These are phyloP conservation scores for Planiliza haematocheilus DNA, from an alignment of 2,113 vertebrate species.

Conservation along the genomic window DNA sequence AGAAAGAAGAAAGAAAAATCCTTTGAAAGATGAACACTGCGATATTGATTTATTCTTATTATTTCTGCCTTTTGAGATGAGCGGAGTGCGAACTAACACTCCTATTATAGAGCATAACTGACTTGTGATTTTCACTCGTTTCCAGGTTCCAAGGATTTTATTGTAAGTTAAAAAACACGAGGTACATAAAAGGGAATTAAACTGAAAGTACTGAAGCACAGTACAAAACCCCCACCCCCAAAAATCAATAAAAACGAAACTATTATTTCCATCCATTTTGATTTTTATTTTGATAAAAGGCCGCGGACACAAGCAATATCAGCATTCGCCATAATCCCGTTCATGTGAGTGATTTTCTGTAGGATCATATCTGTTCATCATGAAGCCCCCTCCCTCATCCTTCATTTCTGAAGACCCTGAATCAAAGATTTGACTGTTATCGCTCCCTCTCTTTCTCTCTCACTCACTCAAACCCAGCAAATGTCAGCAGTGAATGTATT, in stretches of 20 bases:
- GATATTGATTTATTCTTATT: not conserved
- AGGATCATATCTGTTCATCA: not conserved
- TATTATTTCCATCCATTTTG: too few relatives aligned
- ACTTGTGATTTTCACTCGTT: not conserved
- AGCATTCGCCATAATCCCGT: not conserved
- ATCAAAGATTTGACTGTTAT: not conserved
- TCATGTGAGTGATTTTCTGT: not conserved
- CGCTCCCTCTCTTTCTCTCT: conserved; percentile 2
- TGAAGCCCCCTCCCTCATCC: not conserved
- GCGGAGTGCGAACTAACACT: not conserved
- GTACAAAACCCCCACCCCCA: too few relatives aligned
- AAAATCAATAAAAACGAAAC: too few relatives aligned
- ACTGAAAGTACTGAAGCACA: too few relatives aligned
- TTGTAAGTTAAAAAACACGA: too few relatives aligned
- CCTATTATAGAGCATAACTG: not conserved
- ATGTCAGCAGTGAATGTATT: conserved; percentile 44
- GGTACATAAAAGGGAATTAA: too few relatives aligned
- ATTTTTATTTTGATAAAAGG: not conserved
- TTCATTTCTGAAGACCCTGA: conserved; percentile 7
- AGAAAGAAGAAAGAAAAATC: not conserved
- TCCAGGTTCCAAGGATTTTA: too few relatives aligned
- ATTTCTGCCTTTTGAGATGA: not conserved
- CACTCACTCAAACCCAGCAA: conserved; percentile 23
- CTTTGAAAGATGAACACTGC: not conserved
- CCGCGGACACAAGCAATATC: not conserved